Conservation (phyloP, 1,140 invertebrate genomes). For the Chironomus tepperi region DNA sequence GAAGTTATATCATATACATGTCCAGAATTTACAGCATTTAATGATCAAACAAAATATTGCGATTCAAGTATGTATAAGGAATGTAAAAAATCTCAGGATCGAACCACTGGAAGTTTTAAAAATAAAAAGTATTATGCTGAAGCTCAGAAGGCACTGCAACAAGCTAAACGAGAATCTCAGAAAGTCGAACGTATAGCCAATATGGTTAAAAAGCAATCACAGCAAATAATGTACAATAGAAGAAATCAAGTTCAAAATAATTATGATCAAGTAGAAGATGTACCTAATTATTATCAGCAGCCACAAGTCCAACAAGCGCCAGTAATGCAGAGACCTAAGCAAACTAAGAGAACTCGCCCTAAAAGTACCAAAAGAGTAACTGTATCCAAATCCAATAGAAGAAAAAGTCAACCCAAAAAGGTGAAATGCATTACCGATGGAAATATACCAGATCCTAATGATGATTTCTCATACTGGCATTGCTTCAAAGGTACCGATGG, state of each 20-base stretch:
- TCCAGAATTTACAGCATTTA: slow-evolving; percentile 43
- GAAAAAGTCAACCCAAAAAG: not conserved
- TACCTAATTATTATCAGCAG: not conserved
- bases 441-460: not conserved
- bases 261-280: not conserved
- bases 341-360: not conserved
- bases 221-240: not conserved
- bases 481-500: not conserved
- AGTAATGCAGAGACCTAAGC: not conserved
- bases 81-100: slow-evolving; percentile 30
- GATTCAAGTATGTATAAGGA: slow-evolving; percentile 38
- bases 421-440: not conserved
- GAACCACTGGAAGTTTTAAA: not conserved
- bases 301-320: not conserved
- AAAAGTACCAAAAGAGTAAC: not conserved
- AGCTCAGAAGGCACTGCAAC: not conserved
- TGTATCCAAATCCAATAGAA: not conserved
- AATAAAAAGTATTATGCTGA: not conserved
- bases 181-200: not conserved
- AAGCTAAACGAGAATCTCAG: not conserved
- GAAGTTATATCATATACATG: slow-evolving; percentile 42
- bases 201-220: not conserved
- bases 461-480: not conserved
- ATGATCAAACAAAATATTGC: slow-evolving; percentile 40
- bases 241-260: not conserved